A percentile compares a stretch with the other conserved stretches of the same genome.
Conservation (phyloP, 2,888 invertebrate species). For the Rutpela maculata region DNA sequence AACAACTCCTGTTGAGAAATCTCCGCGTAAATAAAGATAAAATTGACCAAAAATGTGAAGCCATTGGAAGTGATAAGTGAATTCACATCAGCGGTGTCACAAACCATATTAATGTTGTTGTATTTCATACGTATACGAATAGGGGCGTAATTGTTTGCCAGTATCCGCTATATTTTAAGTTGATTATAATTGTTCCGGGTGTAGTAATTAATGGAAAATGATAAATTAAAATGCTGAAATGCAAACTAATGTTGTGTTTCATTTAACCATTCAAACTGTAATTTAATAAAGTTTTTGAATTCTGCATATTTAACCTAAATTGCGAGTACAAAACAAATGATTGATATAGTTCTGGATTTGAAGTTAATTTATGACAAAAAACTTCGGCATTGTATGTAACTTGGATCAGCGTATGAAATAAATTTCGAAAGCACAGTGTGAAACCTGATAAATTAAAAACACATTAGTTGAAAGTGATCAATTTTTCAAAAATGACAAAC, state of each 20-base stretch:
- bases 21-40: too few species aligned
- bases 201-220: slow-evolving; percentile 11
- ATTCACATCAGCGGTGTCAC: too few species aligned
- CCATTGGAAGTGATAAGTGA: too few species aligned
- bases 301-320: slow-evolving; percentile 5
- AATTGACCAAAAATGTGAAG: too few species aligned
- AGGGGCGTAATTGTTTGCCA: not conserved
- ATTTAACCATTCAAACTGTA: not conserved
- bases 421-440: not conserved
- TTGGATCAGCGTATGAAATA: not conserved
- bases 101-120: too few species aligned
- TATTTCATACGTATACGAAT: too few species aligned
- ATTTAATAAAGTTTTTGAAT: slow-evolving; percentile 17
- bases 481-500: too few species aligned
- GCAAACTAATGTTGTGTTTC: slow-evolving; percentile 3
- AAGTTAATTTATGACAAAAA: slow-evolving; percentile 28
- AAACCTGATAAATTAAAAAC: not conserved
- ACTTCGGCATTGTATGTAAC: not conserved
- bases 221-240: slow-evolving; percentile 12
- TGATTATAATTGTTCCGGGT: not conserved
- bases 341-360: slow-evolving; percentile 8
- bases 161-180: not conserved
- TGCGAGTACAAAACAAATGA: not conserved
- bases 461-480: too few species aligned
- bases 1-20: too few species aligned